A percentile compares a stretch with the other conserved stretches of the same genome.
phyloP scores from a whole-genome alignment of 1,140 invertebrate species.

The Achatina immaculata region DNA sequence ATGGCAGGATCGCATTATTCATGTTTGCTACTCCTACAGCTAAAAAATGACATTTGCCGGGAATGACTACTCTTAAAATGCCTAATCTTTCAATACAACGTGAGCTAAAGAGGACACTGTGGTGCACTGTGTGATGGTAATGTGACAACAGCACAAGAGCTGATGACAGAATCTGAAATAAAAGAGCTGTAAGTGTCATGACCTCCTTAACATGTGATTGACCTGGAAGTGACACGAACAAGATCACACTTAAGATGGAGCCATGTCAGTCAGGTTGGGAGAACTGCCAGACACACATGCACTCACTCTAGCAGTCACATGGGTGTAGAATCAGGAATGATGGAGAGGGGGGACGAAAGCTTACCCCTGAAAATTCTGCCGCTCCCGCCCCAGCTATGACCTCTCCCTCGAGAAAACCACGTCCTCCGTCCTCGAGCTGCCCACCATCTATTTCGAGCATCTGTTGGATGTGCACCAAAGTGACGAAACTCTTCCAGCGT shows the following conservation, averaged over 20 bases:
- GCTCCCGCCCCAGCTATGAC: slow-evolving; percentile 45
- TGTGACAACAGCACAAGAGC: background rate
- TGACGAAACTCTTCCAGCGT: slow-evolving; percentile 37
- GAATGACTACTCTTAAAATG: background rate
- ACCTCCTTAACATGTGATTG: background rate
- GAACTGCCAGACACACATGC: slow-evolving; percentile 11
- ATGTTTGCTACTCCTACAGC: background rate
- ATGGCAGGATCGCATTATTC: background rate
- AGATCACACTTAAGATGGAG: background rate
- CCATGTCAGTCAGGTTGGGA: background rate
- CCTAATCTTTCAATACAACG: slow-evolving; percentile 22
- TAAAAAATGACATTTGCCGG: background rate
- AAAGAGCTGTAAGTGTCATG: background rate
- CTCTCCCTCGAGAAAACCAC: slow-evolving; percentile 37
- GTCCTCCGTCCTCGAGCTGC: slow-evolving; percentile 16
- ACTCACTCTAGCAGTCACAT: slow-evolving; percentile 27
- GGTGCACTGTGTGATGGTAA: slow-evolving; percentile 32
- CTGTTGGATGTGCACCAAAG: slow-evolving; percentile 22
- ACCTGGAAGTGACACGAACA: background rate
- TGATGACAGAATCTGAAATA: background rate
- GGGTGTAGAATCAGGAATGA: slow-evolving; percentile 10
- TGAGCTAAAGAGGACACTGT: slow-evolving; percentile 35
- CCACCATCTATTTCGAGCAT: slow-evolving; percentile 22
- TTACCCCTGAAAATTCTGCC: slow-evolving; percentile 43
- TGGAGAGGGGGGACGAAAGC: slow-evolving; percentile 25